Percentiles rank a stretch among this genome's conserved stretches.
Conservation (phyloP, 2,888 invertebrate genomes). For the Synanthedon andrenaeformis region DNA sequence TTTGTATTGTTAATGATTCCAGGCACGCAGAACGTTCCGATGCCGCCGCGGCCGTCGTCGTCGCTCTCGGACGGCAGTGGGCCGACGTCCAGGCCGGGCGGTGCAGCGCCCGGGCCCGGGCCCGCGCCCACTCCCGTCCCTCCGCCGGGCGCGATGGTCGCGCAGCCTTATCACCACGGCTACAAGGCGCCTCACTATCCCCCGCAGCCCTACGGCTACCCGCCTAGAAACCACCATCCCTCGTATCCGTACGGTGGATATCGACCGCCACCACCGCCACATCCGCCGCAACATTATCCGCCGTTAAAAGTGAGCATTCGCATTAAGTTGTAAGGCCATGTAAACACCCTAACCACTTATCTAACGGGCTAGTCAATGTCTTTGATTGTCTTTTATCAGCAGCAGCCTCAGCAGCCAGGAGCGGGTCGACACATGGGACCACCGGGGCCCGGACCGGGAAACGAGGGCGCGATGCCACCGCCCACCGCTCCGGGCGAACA, state of each 20-base stretch:
- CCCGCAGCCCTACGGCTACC: constrained; percentile 58
- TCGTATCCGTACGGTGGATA: constrained; percentile 49
- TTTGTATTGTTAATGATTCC: constrained; percentile 20
- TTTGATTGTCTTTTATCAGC: not conserved
- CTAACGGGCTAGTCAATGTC: no score
- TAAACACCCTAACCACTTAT: no score
- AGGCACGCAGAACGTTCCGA: constrained; percentile 94
- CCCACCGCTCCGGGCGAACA: constrained; percentile 73
- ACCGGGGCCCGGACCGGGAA: constrained; percentile 43
- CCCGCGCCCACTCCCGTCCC: constrained; percentile 39
- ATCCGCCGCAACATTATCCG: constrained; percentile 57
- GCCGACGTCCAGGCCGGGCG: constrained; percentile 37
- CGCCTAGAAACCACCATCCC: constrained; percentile 62
- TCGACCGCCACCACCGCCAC: constrained; percentile 42
- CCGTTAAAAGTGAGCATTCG: constrained; percentile 41
- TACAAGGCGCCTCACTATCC: constrained; percentile 62
- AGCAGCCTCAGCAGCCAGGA: constrained; percentile 34
- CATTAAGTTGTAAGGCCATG: not conserved
- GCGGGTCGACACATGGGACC: constrained; percentile 71
- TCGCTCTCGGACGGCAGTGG: constrained; percentile 73
- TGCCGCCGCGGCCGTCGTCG: constrained; percentile 95
- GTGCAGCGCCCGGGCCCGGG: constrained; percentile 32
- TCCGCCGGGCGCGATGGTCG: constrained; percentile 50
- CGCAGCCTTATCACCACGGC: constrained; percentile 55
- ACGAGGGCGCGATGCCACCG: constrained; percentile 71